Evolutionary conservation across 2,797 vertebrate species (phyloP), one percentile per base, ranked within the genome.

Genomic region (Nannoperca obscura): DNA sequence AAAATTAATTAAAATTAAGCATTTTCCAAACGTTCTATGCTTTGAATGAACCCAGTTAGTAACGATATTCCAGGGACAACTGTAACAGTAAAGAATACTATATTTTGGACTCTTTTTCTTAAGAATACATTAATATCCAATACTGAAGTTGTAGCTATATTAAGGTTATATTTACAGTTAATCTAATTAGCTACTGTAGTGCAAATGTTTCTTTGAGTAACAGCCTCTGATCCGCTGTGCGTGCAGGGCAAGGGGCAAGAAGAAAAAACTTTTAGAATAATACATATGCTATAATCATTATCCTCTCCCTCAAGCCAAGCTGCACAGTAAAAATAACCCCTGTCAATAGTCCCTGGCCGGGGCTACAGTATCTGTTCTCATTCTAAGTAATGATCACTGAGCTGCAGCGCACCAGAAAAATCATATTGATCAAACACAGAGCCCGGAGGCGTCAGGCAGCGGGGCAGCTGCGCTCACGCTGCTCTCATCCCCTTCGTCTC

Each of bases 311-410:
- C 40, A 22, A 82, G 90, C 80, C 61, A 83, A 77, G 83, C 57
- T 32, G 55, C 62, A 58, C 27, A 10, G 86, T 78, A 84, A 87
- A 88, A 86, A 88, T 75, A 91, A 79, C 78, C 61, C 81, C 1
- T 12, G 81, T 91, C 89, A 66, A 93, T 88, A 83, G 70, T 81
- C 69, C 83, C 76, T 49, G 72, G 59, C 67, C 44, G 1, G 32
- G 32, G 84, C 75, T 61, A 8, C 71, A 52, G 80, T 86, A 76
- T 87, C 83, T 83, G 73, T 68, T 87, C 79, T 77, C 71, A 71
- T 78, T 89, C 66, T 74, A 82, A 85, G 81, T 89, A 89, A 91
- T 86, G 90, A 94, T 92, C 84, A 90, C 76, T 58, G 80, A 78
- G 84, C 72, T 74, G 80, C 71, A 73, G 75, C 66, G 12, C 76